Evolutionary conservation across 1,140 invertebrate species (phyloP).

Genomic region (Chelonus insularis): DNA sequence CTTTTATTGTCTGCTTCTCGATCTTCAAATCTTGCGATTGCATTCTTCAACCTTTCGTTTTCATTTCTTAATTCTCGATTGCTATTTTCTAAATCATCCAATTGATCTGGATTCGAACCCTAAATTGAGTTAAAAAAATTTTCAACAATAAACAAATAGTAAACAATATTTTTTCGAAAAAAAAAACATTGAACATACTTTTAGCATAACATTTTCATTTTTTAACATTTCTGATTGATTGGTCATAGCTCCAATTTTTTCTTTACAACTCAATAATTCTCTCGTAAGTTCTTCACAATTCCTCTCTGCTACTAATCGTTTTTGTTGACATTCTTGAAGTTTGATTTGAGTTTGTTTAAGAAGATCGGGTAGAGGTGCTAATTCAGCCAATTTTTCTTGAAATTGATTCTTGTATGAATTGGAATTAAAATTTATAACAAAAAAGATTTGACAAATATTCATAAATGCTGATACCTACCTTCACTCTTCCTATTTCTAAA

Average conservation of each 20-base stretch:
- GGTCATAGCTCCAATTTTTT: conserved; percentile 57
- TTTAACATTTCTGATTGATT: conserved; percentile 41
- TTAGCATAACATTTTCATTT: conserved; percentile 40
- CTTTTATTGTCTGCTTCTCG: conserved; percentile 43
- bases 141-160: not conserved
- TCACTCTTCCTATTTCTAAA: conserved; percentile 72
- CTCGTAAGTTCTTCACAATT: conserved; percentile 65
- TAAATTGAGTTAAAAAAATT: conserved; percentile 37
- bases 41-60: conserved; percentile 58
- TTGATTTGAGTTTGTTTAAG: conserved; percentile 73
- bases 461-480: conserved; percentile 54
- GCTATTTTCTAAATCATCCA: conserved; percentile 60
- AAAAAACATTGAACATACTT: conserved; percentile 32
- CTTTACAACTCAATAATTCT: conserved; percentile 63
- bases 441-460: no score
- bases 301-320: conserved; percentile 65
- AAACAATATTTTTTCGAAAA: not conserved
- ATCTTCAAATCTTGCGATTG: conserved; percentile 52
- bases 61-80: conserved; percentile 57
- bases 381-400: conserved; percentile 75
- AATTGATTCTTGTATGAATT: conserved; percentile 64
- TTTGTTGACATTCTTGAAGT: conserved; percentile 70
- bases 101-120: conserved; percentile 51
- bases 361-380: conserved; percentile 72
- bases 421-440: not conserved